Base-by-base conservation (phyloP, 2,797 vertebrate species). In the Aviceda leuphotes region DNA sequence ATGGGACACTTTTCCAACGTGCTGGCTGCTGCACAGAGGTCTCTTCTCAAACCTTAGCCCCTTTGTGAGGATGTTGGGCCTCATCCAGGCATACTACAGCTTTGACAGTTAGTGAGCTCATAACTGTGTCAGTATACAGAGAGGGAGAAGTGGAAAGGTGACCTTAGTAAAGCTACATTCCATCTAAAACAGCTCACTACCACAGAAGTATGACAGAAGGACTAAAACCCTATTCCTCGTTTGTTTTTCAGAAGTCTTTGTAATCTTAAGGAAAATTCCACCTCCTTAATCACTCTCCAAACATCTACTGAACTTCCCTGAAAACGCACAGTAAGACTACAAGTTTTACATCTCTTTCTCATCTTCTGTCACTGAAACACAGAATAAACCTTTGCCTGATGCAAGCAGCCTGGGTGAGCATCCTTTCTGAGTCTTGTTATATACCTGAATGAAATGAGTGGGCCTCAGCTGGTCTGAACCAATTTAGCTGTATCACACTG, bases 341-440 rank as follows among this genome's bases (percentile, higher is more conserved):
- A 4, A 20, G 18, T 82, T 66, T 15, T 19, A 35, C 30, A 24
- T 15, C 49, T 58, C 39, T 9, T n/a, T 25, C 50, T 83, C 25
- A 3, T 6, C 8, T 37, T 54, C 18, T 25, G 46, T 12, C 54
- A 70, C 44, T 17, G 15, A 73, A 77, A 50, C 24, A 25, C 5
- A 52, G 52, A 35, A 70, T 3, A 79, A 47, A 72, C 65, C 19
- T 24, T 19, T 66, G 25, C 35, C n/a, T 5, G 71, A 35, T 2
- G 2, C 2, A 16, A 28, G 58, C 0, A 39, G 52, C 26, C 20
- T 3, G 12, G 13, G 7, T 1, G 3, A 67, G 44, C 35, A 8
- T 25, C 31, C 20, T 28, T 28, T 30, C 59, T 2, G 43, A 61
- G 72, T 6, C 35, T 9, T 8, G 0, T 14, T 11, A 11, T 1